A percentile compares a stretch with the other conserved stretches of the same genome.
These are phyloP conservation scores for Platynereis dumerilii DNA, from an alignment of 2,888 invertebrate genomes.

Conservation along the genomic window DNA sequence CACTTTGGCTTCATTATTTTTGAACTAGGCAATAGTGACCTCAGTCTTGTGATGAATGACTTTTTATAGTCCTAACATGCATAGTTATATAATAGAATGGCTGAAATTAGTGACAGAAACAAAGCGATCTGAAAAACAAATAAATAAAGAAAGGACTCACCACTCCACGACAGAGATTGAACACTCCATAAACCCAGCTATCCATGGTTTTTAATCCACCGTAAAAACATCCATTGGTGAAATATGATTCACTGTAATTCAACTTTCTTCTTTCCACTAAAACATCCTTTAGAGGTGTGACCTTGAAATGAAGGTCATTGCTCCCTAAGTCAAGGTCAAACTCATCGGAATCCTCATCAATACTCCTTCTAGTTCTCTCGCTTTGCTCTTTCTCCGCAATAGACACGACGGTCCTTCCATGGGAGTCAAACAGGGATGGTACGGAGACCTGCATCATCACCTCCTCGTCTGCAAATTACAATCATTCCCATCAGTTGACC, in stretches of 20 bases:
- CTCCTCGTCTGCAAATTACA: too few relatives aligned
- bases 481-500: too few relatives aligned
- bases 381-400: neutral
- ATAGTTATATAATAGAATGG: too few relatives aligned
- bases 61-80: too few relatives aligned
- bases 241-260: neutral
- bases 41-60: too few relatives aligned
- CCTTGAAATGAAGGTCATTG: neutral
- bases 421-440: too few relatives aligned
- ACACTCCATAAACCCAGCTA: neutral
- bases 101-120: neutral
- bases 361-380: neutral
- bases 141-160: neutral
- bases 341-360: neutral
- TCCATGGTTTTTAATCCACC: neutral
- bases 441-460: too few relatives aligned
- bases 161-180: constrained; percentile 3
- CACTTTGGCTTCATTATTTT: too few relatives aligned
- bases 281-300: neutral
- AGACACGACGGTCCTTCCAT: neutral
- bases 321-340: neutral
- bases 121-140: neutral
- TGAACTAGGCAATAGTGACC: too few relatives aligned
- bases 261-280: neutral
- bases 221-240: neutral